phyloP scores from a whole-genome alignment of 1,140 invertebrate species.

The Caenorhabditis inopinata region DNA sequence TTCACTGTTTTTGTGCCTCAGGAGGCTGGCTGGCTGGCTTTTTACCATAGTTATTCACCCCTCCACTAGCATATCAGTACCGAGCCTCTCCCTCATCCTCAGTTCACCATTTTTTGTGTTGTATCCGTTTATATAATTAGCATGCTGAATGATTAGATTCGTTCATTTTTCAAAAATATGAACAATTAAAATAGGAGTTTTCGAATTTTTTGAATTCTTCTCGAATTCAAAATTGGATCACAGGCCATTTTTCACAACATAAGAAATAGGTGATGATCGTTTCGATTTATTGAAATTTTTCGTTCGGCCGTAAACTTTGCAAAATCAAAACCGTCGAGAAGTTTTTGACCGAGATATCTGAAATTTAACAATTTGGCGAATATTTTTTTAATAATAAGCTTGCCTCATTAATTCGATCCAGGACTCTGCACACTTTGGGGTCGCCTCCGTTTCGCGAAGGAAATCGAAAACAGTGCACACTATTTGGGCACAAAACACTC shows the following conservation, averaged over 20 bases:
- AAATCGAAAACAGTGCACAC: constrained; percentile 50
- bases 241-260: constrained; percentile 6
- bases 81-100: neutral
- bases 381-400: neutral
- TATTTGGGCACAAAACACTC: constrained; percentile 52
- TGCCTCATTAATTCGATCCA: constrained; percentile 52
- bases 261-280: constrained; percentile 51
- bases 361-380: neutral
- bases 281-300: constrained; percentile 49
- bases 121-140: constrained; percentile 20
- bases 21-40: constrained; percentile 1
- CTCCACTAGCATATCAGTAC: neutral
- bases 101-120: neutral
- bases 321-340: constrained; percentile 53
- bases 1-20: neutral
- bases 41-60: neutral
- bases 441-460: constrained; percentile 38
- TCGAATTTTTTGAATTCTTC: neutral
- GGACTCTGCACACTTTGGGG: constrained; percentile 46
- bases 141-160: constrained; percentile 23
- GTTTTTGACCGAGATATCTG: constrained; percentile 46
- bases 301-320: constrained; percentile 40
- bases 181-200: neutral
- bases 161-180: neutral
- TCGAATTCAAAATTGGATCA: constrained; percentile 9